Evolutionary conservation across 2,797 vertebrate species (phyloP).

Genomic region (Aphelocoma californica): DNA sequence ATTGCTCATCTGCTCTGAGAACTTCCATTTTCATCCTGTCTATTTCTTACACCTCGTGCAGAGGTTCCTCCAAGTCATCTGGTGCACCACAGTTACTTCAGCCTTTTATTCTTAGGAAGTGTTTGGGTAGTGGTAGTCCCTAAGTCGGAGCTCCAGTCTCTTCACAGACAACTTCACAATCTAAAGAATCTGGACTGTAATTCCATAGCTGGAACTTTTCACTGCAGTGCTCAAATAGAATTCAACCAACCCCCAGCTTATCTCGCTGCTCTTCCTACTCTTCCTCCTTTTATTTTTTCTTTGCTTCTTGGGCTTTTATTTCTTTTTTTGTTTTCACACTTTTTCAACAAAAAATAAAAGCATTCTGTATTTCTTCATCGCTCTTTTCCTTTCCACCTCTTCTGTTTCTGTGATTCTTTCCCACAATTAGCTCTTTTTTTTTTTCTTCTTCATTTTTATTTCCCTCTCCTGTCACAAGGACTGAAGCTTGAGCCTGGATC

Average conservation of each 20-base stretch:
- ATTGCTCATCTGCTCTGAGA: background rate
- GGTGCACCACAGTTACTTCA: background rate
- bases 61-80: background rate
- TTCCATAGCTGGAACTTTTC: slow-evolving; percentile 29
- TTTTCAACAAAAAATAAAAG: slow-evolving; percentile 6
- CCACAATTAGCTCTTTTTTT: background rate
- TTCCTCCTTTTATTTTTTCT: background rate
- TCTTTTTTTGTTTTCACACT: background rate
- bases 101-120: background rate
- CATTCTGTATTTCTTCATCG: background rate
- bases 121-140: background rate
- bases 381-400: background rate
- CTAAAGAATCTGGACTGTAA: background rate
- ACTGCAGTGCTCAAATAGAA: background rate
- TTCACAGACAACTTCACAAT: background rate
- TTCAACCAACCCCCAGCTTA: background rate
- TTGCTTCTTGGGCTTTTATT: background rate
- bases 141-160: background rate
- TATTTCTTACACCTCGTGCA: background rate
- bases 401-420: background rate
- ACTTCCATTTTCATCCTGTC: background rate
- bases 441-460: background rate
- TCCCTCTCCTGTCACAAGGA: background rate
- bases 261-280: background rate
- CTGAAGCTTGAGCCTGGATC: background rate